Base-by-base conservation (phyloP, 2,888 invertebrate species). In the Tetanocera ferruginea region DNA sequence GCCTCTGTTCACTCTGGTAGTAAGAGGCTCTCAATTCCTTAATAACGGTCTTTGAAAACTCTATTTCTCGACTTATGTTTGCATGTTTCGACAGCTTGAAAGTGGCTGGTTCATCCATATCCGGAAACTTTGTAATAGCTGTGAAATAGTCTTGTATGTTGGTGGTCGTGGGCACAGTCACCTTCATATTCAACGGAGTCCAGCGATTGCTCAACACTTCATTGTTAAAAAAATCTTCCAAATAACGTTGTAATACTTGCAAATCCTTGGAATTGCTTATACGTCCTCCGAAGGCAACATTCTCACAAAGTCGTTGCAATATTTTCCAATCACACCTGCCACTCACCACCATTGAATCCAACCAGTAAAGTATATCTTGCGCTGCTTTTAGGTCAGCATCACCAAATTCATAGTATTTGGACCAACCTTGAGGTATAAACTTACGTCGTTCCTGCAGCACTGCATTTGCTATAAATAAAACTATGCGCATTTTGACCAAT, bases 401-500 rank as follows among this genome's bases (percentile, higher is more conserved):
- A 73, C 94, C 95, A 90, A 97, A 97, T 86, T 97, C 97, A 89
- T 98, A 97, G 87, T 93, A 93, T 86, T 95, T 95, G 0, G 95
- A 94, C 97, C 97, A 97, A 0, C 97, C 94, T 91, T 97, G 96
- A 0, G 98, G 98, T 83, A 98, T 95, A 88, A 94, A 99, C 73
- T 94, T 95, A 78, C 98, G 92, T 57, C 99, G 92, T 90, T 99
- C 99, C 88, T 96, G 95, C 73, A 97, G 91, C 17, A 98, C 91
- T 0, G 98, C 97, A 88, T 98, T 98, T 76, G 96, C 91, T 92
- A 96, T 95, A 80, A 97, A 94, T 19, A 98, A 90, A 6, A 95
- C 93, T 84, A 98, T 93, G 77, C 95, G 91, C 72, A 93, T 92
- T 83, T 92, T 92, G 82, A 91, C 88, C 69, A 93, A 91, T 81